Percentiles rank a stretch among this genome's conserved stretches.
Evolutionary conservation across 2,113 vertebrate genomes (phyloP).

Genomic region (Callaeas wilsoni): DNA sequence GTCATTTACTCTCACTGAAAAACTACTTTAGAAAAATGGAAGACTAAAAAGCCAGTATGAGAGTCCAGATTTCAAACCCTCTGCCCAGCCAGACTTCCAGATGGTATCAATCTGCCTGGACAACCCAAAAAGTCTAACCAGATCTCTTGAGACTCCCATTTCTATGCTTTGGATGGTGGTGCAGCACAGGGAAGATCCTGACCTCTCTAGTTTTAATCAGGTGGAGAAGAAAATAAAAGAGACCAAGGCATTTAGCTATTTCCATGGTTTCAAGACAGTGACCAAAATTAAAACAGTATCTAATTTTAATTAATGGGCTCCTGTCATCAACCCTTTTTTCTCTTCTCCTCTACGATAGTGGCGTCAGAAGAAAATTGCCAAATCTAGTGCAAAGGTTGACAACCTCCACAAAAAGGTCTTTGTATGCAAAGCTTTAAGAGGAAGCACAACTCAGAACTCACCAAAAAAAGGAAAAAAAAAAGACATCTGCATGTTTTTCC

Average conservation of each 20-base stretch:
- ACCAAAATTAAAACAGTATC: neutral
- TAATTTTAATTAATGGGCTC: neutral
- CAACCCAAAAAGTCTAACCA: conserved; percentile 11
- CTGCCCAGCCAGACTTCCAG: neutral
- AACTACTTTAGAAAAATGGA: conserved; percentile 36
- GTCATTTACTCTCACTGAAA: conserved; percentile 23
- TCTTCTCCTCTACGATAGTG: neutral
- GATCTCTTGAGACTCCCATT: neutral
- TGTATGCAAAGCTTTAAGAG: neutral
- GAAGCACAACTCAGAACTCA: neutral
- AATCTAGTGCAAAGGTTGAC: neutral
- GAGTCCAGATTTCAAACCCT: conserved; percentile 36
- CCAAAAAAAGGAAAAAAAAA: neutral
- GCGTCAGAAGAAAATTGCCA: neutral
- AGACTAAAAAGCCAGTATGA: neutral
- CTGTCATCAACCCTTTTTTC: neutral
- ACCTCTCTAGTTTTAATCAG: neutral
- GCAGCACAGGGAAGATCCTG: neutral
- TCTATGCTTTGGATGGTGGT: neutral
- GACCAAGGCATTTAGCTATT: neutral
- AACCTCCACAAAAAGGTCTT: conserved; percentile 1
- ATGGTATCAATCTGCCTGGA: conserved; percentile 20
- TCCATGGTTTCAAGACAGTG: neutral
- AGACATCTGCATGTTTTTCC: neutral
- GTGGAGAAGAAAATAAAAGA: neutral